Conservation (phyloP, 2,113 vertebrate genomes). For the Petromus typicus region DNA sequence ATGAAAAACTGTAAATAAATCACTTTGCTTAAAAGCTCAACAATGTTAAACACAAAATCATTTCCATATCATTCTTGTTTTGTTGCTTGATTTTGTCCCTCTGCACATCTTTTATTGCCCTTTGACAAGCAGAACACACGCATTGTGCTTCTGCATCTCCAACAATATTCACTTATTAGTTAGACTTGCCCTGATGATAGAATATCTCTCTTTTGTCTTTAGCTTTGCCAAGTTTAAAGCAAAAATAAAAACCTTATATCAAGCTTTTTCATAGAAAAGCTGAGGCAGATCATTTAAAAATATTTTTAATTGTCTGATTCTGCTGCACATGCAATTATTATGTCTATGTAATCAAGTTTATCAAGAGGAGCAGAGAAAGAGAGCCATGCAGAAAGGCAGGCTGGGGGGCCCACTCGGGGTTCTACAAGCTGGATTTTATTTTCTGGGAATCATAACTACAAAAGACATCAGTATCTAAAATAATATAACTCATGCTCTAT, state of each 20-base stretch:
- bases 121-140: conserved; percentile 30
- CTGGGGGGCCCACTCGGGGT: not conserved
- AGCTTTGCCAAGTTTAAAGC: conserved; percentile 67
- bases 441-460: conserved; percentile 17
- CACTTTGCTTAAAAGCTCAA: conserved; percentile 41
- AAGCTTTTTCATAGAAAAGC: conserved; percentile 50
- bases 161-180: not conserved
- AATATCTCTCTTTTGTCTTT: conserved; percentile 15
- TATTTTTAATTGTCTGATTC: conserved; percentile 26
- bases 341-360: not conserved
- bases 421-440: not conserved
- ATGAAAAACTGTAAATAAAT: conserved; percentile 8
- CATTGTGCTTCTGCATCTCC: not conserved
- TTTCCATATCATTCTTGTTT: not conserved
- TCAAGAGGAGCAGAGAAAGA: not conserved
- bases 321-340: not conserved
- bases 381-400: not conserved
- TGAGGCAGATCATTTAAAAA: conserved; percentile 24
- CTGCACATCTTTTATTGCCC: not conserved
- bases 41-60: conserved; percentile 5
- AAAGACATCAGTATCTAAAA: not conserved
- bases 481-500: not conserved
- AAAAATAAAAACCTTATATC: conserved; percentile 62
- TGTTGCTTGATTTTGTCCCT: not conserved
- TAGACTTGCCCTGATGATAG: conserved; percentile 31